phyloP scores from a whole-genome alignment of 2,797 vertebrate genomes.

The Gymnothorax javanicus region DNA sequence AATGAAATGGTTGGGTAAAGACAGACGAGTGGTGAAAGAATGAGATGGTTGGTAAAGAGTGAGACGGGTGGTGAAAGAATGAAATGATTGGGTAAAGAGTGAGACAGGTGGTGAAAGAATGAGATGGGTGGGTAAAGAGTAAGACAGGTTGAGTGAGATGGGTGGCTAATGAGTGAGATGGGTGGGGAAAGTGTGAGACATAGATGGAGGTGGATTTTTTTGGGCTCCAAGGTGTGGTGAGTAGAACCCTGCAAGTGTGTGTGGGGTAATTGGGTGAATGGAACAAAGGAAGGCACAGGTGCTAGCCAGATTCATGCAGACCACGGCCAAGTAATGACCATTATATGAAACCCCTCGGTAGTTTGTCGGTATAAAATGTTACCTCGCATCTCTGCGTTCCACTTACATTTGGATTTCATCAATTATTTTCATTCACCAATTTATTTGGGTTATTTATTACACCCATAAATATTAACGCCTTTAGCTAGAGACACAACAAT shows the following conservation, averaged over 20 bases:
- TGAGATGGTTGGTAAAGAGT: too few relatives aligned
- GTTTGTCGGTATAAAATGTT: slow-evolving; percentile 94
- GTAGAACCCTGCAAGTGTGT: slow-evolving; percentile 83
- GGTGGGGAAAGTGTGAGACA: slow-evolving; percentile 59
- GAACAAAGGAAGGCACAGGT: slow-evolving; percentile 91
- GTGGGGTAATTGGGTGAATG: slow-evolving; percentile 98
- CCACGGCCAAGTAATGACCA: slow-evolving; percentile 89
- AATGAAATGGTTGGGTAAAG: too few relatives aligned
- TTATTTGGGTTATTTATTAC: slow-evolving; percentile 92
- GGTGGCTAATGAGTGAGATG: too few relatives aligned
- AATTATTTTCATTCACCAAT: slow-evolving; percentile 77
- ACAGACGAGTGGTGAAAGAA: too few relatives aligned
- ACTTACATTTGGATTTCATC: slow-evolving; percentile 84
- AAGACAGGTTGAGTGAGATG: too few relatives aligned
- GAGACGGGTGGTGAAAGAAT: too few relatives aligned
- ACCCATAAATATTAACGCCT: slow-evolving; percentile 92
- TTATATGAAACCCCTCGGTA: slow-evolving; percentile 77
- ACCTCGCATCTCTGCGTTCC: slow-evolving; percentile 93
- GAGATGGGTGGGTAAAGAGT: too few relatives aligned
- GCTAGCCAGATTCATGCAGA: slow-evolving; percentile 90
- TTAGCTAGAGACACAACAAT: slow-evolving; percentile 72
- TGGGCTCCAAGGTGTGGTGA: slow-evolving; percentile 70
- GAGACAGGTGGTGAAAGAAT: too few relatives aligned
- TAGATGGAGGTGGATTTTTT: slow-evolving; percentile 41
- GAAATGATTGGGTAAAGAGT: too few relatives aligned